A percentile compares a stretch with the other conserved stretches of the same genome.
These are phyloP conservation scores for Oscheius sp. DNA, from an alignment of 2,888 invertebrate genomes.

Conservation along the genomic window DNA sequence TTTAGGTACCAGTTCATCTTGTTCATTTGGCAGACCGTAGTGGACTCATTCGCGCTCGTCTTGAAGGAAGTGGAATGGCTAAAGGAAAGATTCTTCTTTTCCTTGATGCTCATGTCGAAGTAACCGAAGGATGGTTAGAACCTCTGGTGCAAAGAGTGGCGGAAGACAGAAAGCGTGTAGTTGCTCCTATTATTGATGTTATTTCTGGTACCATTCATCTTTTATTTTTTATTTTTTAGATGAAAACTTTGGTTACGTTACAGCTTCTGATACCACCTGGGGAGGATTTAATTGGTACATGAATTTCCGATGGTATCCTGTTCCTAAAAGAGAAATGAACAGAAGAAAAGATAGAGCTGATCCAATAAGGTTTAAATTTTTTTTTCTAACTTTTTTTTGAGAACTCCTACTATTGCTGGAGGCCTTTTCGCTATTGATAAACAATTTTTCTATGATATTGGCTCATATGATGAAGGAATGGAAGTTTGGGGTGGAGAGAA, in stretches of 20 bases:
- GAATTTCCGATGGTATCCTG: constrained; percentile 92
- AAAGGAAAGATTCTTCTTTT: constrained; percentile 93
- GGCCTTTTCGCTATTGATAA: constrained; percentile 90
- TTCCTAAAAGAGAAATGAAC: constrained; percentile 94
- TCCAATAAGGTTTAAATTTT: constrained; percentile 43
- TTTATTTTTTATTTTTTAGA: constrained; percentile 81
- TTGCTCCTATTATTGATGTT: constrained; percentile 59
- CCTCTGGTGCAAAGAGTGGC: constrained; percentile 90
- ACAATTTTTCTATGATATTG: constrained; percentile 96
- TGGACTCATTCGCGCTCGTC: constrained; percentile 91
- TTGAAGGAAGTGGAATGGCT: constrained; percentile 90
- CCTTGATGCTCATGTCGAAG: constrained; percentile 87
- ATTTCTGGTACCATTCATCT: constrained; percentile 33
- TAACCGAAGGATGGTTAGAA: constrained; percentile 96
- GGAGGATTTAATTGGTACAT: constrained; percentile 99
- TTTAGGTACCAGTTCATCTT: constrained; percentile 84
- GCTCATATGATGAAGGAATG: constrained; percentile 98
- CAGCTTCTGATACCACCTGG: constrained; percentile 99
- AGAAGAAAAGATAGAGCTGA: constrained; percentile 81
- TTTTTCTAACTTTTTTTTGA: too few species aligned
- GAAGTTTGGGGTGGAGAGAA: constrained; percentile 99
- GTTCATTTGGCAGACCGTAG: constrained; percentile 90
- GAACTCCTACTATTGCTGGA: constrained; percentile 97
- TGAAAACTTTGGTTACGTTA: constrained; percentile 97
- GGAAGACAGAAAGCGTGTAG: constrained; percentile 77